Evolutionary conservation across 2,888 invertebrate genomes (phyloP), one percentile per base, ranked within the genome.

Genomic region (Andrena fulva): DNA sequence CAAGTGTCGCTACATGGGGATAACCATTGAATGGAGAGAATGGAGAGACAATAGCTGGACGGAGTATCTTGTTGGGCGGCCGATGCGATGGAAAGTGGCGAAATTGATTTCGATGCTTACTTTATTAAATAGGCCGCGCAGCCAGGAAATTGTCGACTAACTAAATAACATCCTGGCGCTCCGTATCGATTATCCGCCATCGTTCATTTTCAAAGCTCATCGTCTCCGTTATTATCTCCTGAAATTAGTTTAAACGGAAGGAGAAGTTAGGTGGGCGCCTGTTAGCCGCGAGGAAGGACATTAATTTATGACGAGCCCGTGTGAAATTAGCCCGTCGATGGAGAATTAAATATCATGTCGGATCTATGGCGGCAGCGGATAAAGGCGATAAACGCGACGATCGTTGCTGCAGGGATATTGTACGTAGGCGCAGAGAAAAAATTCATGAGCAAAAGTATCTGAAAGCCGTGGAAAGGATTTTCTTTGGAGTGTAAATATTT

Each of bases 211-310:
- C 71, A 50, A 54, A 82, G 71, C 82, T 72, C 72, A 69, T 82
- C 77, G 70, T 77, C 82, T 60, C 50, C 64, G 62, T 82, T 77
- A 82, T 82, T 82, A 82, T 82, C 77, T 35, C 59, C 42, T 52
- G 82, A 54, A 82, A 82, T 82, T 72, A 77, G 82, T 82, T 82
- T 77, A 82, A 77, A 77, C 71, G 63, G 72, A 77, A 82, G 71
- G 81, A 81, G 60, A 69, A 62, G 70, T 82, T 81, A 35, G 82
- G 56, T 33, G 42, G 66, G 42, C 16, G 24, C 42, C 64, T 52
- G 81, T 70, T 75, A 75, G 42, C 64, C 82, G n/a, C 73, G 67
- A 24, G 62, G 16, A 31, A 64, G 35, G 73, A 80, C 73, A 80
- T 72, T 72, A 73, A 80, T 80, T 80, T 80, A 72, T 72, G 80